phyloP scores from a whole-genome alignment of 2,113 vertebrate species.

The Anoura caudifer region DNA sequence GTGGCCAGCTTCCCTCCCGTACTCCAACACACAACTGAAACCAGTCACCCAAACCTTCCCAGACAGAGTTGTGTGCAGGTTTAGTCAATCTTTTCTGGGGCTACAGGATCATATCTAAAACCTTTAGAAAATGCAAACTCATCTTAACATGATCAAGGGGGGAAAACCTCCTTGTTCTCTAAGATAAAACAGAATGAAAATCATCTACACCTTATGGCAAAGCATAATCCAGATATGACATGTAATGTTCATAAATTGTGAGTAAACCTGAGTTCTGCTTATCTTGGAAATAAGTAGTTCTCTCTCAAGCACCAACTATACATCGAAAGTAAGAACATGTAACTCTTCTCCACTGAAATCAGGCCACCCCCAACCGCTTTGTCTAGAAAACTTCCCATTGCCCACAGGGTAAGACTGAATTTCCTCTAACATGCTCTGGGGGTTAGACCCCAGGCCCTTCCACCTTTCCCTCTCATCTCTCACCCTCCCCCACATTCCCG shows the following conservation, averaged over 20 bases:
- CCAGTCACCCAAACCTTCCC: not conserved
- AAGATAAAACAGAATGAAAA: not conserved
- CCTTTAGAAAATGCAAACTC: not conserved
- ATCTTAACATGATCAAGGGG: not conserved
- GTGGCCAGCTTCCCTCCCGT: not conserved
- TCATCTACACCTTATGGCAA: not conserved
- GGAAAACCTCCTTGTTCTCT: not conserved
- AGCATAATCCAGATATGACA: not conserved
- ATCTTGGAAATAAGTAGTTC: not conserved
- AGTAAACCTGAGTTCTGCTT: not conserved
- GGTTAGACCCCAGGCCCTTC: not conserved
- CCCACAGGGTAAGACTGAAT: not conserved
- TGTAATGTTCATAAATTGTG: not conserved
- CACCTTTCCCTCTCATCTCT: not conserved
- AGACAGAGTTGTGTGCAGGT: not conserved
- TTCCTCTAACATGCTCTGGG: not conserved
- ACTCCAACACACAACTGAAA: not conserved
- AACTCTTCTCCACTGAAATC: not conserved
- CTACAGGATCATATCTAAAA: not conserved
- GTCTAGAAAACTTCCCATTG: not conserved
- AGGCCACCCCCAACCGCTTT: rapidly evolving
- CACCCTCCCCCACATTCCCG: not conserved
- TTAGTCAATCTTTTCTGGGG: not conserved
- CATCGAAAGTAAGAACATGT: not conserved
- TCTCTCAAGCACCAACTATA: not conserved